Base-by-base conservation (phyloP, 2,888 invertebrate species). In the Vanessa cardui region DNA sequence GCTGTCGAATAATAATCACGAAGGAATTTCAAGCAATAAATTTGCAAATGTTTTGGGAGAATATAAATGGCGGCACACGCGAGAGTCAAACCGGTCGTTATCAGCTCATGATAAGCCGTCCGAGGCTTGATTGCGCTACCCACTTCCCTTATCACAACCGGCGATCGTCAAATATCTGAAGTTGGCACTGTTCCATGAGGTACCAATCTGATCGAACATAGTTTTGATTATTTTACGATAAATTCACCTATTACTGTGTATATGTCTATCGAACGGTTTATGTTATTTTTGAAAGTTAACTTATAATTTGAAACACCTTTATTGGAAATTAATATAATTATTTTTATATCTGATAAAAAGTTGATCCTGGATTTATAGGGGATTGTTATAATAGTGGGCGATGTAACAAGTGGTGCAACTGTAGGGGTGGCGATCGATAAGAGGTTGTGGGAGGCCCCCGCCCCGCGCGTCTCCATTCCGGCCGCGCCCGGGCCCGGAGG, bases 361-460 rank as follows among this genome's bases (percentile, higher is more conserved):
- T 9, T 33, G 33, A 56, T 39, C 5, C 6, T 26, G 54, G 20
- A 66, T 44, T 50, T 58, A 59, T 47, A 54, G 44, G 21, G 62
- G 58, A 66, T 68, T 50, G 45, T 68, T 65, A 65, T 69, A 69
- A 71, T 67, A 69, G 72, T 74, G 72, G 67, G 77, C 86, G 85
- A 84, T 83, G 88, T 89, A 88, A 89, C 88, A 89, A 88, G 89
- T 89, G 88, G 85, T 88, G 87, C 87, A 87, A 83, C 80, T 78
- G 78, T 83, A 75, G 76, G 80, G 77, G 76, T 67, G 69, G 75
- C 73, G 82, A 83, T 84, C 84, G 79, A 84, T 83, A 81, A 66
- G 74, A 76, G 76, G 76, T 68, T 71, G 73, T 74, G 76, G 76
- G 74, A 72, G 78, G 74, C 67, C 65, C 12, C 62, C 60, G n/a